Percentiles rank a stretch among this genome's conserved stretches.
Evolutionary conservation across 2,888 invertebrate genomes (phyloP).

Genomic region (Meloe dianella): DNA sequence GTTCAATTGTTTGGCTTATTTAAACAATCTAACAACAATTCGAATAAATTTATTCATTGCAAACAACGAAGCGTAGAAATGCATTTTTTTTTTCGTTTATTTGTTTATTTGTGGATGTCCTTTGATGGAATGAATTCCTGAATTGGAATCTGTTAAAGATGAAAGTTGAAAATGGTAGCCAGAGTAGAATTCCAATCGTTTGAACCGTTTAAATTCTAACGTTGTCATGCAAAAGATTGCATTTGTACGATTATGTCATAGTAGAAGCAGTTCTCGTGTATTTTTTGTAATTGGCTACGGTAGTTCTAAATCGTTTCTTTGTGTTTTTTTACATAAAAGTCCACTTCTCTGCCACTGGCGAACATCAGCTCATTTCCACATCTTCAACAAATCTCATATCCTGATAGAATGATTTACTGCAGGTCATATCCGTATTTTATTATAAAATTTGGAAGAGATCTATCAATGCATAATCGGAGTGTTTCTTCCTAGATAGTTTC

Average conservation of each 20-base stretch:
- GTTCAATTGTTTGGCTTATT: not conserved
- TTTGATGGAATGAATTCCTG: not conserved
- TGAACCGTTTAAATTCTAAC: no score
- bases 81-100: not conserved
- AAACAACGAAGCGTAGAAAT: not conserved
- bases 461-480: no score
- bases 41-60: not conserved
- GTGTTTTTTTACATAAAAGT: no score
- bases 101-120: not conserved
- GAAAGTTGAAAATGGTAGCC: constrained; percentile 2
- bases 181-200: not conserved
- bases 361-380: no score
- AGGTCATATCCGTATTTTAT: no score
- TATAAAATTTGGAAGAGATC: no score
- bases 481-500: no score
- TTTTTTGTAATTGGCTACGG: not conserved
- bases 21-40: not conserved
- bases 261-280: not conserved
- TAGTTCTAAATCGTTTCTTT: no score
- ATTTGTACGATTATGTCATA: not conserved
- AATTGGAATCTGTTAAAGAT: not conserved
- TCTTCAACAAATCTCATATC: no score
- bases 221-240: not conserved
- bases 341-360: no score
- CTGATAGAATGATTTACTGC: no score